Evolutionary conservation across 2,113 vertebrate genomes (phyloP), one percentile per base, ranked within the genome.

Genomic region (Barbus barbus): DNA sequence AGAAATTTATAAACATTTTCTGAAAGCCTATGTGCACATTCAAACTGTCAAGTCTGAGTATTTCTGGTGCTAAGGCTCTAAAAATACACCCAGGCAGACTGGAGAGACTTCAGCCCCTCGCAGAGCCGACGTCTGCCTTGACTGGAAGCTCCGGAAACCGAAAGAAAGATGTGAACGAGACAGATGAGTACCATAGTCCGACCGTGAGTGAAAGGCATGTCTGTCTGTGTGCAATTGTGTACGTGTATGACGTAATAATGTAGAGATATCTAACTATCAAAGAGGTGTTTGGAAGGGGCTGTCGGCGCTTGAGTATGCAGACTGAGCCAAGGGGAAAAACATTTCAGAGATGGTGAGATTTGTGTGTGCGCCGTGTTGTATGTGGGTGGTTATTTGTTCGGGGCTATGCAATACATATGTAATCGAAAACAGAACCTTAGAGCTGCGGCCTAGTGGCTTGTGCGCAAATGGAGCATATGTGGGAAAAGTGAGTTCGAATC

Each of bases 81-180:
- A 93, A 94, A 94, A 94, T 94, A 94, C 85, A 87, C 83, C 41
- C 36, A 69, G 82, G 87, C 89, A 91, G 89, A 90, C 85, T 89
- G 89, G 77, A 65, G 75, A 86, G 78, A 89, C 84, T 86, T 87
- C 86, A 77, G 82, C 78, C 80, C 74, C 78, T 79, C 26, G 56
- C 84, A 85, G 87, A 88, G 74, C 44, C 78, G n/a, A n/a, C n/a
- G 79, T 86, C 75, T 85, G 46, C 86, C 80, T 78, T 77, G 82
- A 87, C 79, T 16, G 6, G 87, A 87, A 86, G 79, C 83, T 85
- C 18, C 24, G 46, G 86, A 91, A 88, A 89, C 82, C 78, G 38
- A 31, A 33, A 86, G 86, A 88, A 82, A 89, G 90, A 89, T 90
- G 86, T 85, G 84, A 90, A 83, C 83, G 86, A 89, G 91, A 91